These are phyloP conservation scores for Neodiprion pinetum DNA, from an alignment of 1,140 invertebrate species.

Conservation along the genomic window DNA sequence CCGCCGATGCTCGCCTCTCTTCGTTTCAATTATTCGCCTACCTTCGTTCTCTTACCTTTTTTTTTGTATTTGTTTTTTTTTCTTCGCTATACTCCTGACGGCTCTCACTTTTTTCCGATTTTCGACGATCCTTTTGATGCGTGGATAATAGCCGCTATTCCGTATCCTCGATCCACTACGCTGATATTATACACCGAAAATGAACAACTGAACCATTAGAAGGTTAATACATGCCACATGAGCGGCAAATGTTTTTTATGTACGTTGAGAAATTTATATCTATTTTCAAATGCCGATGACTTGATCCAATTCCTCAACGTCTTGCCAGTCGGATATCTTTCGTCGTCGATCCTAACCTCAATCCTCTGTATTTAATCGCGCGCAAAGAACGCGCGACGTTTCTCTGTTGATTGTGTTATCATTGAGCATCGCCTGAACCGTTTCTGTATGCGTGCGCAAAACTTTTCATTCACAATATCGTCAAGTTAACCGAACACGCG, in stretches of 20 bases:
- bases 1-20: too few species aligned
- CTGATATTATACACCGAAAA: too few species aligned
- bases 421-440: too few species aligned
- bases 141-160: neutral
- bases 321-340: neutral
- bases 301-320: neutral
- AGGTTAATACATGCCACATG: conserved; percentile 14
- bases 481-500: too few species aligned
- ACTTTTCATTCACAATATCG: too few species aligned
- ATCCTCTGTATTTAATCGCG: neutral
- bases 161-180: neutral
- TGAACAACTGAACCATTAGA: conserved; percentile 13
- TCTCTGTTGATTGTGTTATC: too few species aligned
- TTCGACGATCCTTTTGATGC: conserved; percentile 9
- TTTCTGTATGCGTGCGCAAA: too few species aligned
- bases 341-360: neutral
- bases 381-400: too few species aligned
- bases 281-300: conserved; percentile 8
- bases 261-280: neutral
- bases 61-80: conserved; percentile 12
- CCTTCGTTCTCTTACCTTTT: neutral
- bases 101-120: conserved; percentile 6
- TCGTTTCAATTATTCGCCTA: neutral
- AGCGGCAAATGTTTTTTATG: neutral
- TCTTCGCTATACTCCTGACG: neutral